Evolutionary conservation across 2,113 vertebrate genomes (phyloP), one percentile per base, ranked within the genome.

Genomic region (Pholis gunnellus): DNA sequence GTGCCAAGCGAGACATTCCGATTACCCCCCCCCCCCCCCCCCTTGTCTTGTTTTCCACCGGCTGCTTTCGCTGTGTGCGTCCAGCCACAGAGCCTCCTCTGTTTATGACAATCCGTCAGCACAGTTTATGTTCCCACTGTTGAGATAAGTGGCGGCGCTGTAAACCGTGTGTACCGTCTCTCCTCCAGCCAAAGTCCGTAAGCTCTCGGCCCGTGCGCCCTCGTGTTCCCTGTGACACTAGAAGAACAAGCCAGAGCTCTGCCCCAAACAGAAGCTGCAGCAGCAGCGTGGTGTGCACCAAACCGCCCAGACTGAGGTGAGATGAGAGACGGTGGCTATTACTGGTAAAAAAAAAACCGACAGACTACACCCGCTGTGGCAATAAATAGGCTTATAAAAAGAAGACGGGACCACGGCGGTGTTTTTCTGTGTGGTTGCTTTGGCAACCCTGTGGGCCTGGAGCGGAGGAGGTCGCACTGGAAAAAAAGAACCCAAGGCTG

Each of bases 361-460:
- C 48, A 70, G 83, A 76, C 75, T 77, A 67, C 83, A 68, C 78
- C 80, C 74, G 27, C 48, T 65, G 61, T 52, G 44, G 72, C 63
- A 84, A 61, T 80, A 81, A 88, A 88, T 73, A 86, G 63, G 57
- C 72, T 50, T 50, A 38, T 60, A 65, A 84, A 72, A 34, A 59
- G 50, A 64, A 46, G 59, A 75, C 6, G 9, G 40, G 31, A 74
- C 65, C 65, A 72, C 9, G 6, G 31, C 29, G 0, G 29, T 91
- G 85, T 91, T 89, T 25, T 89, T 44, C 56, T 89, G 83, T 91
- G 89, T 91, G 74, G 87, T 88, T 86, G 29, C 78, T 60, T 40
- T 78, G 81, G 72, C 36, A 54, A 76, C 25, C 54, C 25, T 73
- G 64, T 75, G 79, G 72, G 72, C 27, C 78, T 34, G 25, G 22